Evolutionary conservation across 2,888 invertebrate genomes (phyloP).

Genomic region (Harpalus rubripes): DNA sequence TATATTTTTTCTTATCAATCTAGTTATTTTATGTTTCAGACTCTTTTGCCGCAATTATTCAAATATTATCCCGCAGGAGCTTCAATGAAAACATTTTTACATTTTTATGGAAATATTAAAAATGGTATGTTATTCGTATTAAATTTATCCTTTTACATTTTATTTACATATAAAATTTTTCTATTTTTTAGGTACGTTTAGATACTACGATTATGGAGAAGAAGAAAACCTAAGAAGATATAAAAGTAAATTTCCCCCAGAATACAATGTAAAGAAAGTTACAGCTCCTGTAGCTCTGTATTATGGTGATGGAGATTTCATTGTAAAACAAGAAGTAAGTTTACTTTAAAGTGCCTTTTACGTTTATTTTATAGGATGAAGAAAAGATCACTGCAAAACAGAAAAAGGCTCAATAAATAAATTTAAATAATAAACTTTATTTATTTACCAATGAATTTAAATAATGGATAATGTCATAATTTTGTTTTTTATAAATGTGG

Average conservation of each 20-base stretch:
- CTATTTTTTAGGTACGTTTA: slow-evolving; percentile 47
- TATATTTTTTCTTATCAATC: background rate
- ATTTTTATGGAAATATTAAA: slow-evolving; percentile 75
- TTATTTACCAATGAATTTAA: background rate
- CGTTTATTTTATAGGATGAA: no score
- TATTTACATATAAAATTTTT: background rate
- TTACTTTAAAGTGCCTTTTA: background rate
- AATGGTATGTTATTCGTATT: slow-evolving; percentile 70
- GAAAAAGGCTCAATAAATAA: background rate
- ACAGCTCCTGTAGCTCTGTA: slow-evolving; percentile 79
- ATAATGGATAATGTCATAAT: background rate
- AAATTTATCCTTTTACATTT: background rate
- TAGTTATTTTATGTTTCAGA: slow-evolving; percentile 71
- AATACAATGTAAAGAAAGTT: slow-evolving; percentile 77
- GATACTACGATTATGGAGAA: slow-evolving; percentile 57
- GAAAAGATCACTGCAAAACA: no score
- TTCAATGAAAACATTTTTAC: slow-evolving; percentile 77
- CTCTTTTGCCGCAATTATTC: slow-evolving; percentile 72
- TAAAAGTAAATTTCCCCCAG: slow-evolving; percentile 72
- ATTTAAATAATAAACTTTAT: background rate
- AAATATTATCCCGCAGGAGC: slow-evolving; percentile 78
- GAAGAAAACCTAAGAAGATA: slow-evolving; percentile 69
- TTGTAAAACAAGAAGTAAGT: slow-evolving; percentile 77
- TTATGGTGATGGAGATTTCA: slow-evolving; percentile 79
- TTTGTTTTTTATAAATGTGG: background rate